A percentile compares a stretch with the other conserved stretches of the same genome.
phyloP scores from a whole-genome alignment of 2,888 invertebrate species.

The Tetranychus truncatus region DNA sequence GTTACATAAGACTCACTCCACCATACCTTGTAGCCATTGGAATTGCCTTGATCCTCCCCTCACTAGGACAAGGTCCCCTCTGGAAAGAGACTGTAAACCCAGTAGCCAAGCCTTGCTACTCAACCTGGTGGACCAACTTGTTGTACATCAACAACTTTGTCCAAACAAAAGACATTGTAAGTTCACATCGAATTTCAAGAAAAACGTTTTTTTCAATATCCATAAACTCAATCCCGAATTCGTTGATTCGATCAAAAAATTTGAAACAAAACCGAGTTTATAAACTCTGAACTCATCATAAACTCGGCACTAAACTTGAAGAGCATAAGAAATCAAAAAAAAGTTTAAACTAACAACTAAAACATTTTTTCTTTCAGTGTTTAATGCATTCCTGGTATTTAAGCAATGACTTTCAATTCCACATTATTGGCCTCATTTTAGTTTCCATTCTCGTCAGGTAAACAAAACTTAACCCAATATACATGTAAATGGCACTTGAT shows the following conservation, averaged over 20 bases:
- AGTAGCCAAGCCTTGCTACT: constrained; percentile 15
- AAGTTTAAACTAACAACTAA: background rate
- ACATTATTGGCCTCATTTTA: constrained; percentile 12
- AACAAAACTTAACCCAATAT: background rate
- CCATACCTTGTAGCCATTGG: constrained; percentile 21
- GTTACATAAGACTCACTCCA: constrained; percentile 20
- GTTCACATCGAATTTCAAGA: background rate
- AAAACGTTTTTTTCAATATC: background rate
- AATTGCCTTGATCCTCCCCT: constrained; percentile 20
- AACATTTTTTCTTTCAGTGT: constrained; percentile 16
- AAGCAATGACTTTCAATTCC: constrained; percentile 21
- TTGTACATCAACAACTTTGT: constrained; percentile 24
- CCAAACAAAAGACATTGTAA: constrained; percentile 20
- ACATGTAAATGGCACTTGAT: no score
- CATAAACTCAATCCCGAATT: no score
- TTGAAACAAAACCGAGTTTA: no score
- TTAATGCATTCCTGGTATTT: constrained; percentile 21
- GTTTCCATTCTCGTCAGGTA: constrained; percentile 9
- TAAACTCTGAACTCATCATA: no score
- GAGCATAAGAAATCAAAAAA: background rate
- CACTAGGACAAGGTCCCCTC: constrained; percentile 22
- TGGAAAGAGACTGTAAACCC: constrained; percentile 23
- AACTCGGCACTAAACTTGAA: background rate
- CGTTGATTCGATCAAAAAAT: no score
- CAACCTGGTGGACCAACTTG: constrained; percentile 24